phyloP scores from a whole-genome alignment of 1,140 invertebrate genomes.

The Acromyrmex charruanus region DNA sequence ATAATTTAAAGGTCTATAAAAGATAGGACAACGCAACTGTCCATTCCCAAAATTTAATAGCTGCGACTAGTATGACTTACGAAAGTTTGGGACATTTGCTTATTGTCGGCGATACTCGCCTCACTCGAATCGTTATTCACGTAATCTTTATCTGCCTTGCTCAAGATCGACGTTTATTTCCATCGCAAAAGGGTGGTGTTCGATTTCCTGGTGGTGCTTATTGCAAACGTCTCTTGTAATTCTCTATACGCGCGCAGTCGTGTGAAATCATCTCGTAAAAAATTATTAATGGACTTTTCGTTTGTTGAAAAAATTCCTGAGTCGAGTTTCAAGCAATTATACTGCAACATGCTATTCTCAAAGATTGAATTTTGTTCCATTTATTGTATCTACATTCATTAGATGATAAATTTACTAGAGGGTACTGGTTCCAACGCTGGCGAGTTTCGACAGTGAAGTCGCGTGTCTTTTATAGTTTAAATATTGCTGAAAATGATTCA shows the following conservation, averaged over 20 bases:
- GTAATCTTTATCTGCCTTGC: conserved; percentile 65
- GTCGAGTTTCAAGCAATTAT: conserved; percentile 37
- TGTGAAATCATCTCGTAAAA: conserved; percentile 34
- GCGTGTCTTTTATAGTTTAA: too few relatives aligned
- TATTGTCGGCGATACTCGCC: conserved; percentile 10
- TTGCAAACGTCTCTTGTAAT: conserved; percentile 17
- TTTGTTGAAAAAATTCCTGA: conserved; percentile 30
- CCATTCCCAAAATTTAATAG: conserved; percentile 47
- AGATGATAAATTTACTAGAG: too few relatives aligned
- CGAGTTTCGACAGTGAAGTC: too few relatives aligned
- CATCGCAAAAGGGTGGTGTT: conserved; percentile 29
- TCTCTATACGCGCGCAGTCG: not conserved
- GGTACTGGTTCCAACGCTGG: too few relatives aligned
- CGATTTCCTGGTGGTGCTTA: conserved; percentile 56
- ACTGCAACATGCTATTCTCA: not conserved
- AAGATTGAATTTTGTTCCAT: not conserved
- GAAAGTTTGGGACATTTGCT: conserved; percentile 23
- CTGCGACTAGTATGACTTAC: conserved; percentile 33
- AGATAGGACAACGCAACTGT: conserved; percentile 34
- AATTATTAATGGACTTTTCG: conserved; percentile 55
- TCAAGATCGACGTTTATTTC: conserved; percentile 71
- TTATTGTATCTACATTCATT: too few relatives aligned
- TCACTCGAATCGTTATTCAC: conserved; percentile 64
- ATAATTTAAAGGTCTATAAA: conserved; percentile 47
- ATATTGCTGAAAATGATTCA: too few relatives aligned